Conservation (phyloP, 2,888 invertebrate species). For the Mythimna ferrago region DNA sequence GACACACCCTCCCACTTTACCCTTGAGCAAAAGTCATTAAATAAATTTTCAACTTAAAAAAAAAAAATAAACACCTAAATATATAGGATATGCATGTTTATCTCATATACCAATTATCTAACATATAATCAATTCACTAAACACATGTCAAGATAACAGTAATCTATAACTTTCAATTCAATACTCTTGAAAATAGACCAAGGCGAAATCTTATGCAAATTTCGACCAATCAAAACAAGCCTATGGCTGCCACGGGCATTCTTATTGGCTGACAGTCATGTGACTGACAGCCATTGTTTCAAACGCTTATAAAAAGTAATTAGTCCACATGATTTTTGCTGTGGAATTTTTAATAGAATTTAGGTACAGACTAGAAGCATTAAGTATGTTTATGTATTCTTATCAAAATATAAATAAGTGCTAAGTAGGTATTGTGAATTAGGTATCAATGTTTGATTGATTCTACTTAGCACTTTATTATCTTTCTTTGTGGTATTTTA, state of each 20-base stretch:
- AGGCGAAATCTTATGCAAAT: slow-evolving; percentile 56
- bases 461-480: background rate
- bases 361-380: slow-evolving; percentile 10
- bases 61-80: too few relatives aligned
- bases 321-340: background rate
- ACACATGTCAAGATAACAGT: slow-evolving; percentile 34
- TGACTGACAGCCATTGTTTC: slow-evolving; percentile 42
- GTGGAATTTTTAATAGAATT: slow-evolving; percentile 3
- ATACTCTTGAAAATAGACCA: slow-evolving; percentile 51
- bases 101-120: background rate
- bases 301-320: slow-evolving; percentile 4
- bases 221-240: slow-evolving; percentile 45
- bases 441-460: too few relatives aligned
- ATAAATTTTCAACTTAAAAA: too few relatives aligned
- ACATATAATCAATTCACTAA: slow-evolving; percentile 11
- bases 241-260: slow-evolving; percentile 11
- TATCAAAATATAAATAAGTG: slow-evolving; percentile 3
- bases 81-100: slow-evolving; percentile 1
- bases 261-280: slow-evolving; percentile 42
- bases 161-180: slow-evolving; percentile 44
- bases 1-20: too few relatives aligned
- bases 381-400: background rate
- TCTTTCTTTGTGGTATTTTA: background rate
- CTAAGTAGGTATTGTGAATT: background rate
- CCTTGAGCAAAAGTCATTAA: too few relatives aligned